Conservation (phyloP, 2,888 invertebrate species). For the Tachina lurida region DNA sequence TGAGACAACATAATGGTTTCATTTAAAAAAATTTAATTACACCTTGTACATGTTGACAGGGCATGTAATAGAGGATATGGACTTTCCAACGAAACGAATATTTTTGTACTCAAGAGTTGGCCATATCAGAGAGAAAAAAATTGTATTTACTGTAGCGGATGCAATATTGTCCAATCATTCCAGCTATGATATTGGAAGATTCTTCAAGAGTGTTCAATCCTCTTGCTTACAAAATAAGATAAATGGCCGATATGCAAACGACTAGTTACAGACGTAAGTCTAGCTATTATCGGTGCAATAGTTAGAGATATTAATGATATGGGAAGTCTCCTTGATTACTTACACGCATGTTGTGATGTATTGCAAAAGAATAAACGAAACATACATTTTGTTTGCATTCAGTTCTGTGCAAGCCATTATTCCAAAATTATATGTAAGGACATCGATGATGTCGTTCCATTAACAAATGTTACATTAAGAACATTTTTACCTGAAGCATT, state of each 20-base stretch:
- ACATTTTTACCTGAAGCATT: constrained; percentile 9
- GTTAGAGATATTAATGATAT: neutral
- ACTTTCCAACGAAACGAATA: constrained; percentile 14
- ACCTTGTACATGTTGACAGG: constrained; percentile 2
- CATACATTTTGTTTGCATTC: constrained; percentile 1
- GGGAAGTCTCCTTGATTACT: neutral
- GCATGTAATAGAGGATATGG: neutral
- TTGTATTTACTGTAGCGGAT: constrained; percentile 11
- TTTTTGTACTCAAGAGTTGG: constrained; percentile 15
- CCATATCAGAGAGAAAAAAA: neutral
- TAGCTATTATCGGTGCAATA: constrained; percentile 20
- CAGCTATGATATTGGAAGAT: neutral
- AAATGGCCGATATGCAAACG: constrained; percentile 19
- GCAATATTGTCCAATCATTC: constrained; percentile 21
- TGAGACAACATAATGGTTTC: constrained; percentile 2
- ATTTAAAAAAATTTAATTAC: neutral
- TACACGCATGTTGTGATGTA: no score
- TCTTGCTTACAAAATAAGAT: neutral
- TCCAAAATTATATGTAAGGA: constrained; percentile 20
- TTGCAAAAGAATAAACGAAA: neutral
- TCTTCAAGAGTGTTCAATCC: neutral
- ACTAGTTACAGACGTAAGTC: constrained; percentile 14
- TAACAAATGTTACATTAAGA: neutral
- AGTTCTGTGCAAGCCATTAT: constrained; percentile 14
- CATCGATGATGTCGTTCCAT: neutral